phyloP scores from a whole-genome alignment of 2,113 vertebrate species.

The human region DNA sequence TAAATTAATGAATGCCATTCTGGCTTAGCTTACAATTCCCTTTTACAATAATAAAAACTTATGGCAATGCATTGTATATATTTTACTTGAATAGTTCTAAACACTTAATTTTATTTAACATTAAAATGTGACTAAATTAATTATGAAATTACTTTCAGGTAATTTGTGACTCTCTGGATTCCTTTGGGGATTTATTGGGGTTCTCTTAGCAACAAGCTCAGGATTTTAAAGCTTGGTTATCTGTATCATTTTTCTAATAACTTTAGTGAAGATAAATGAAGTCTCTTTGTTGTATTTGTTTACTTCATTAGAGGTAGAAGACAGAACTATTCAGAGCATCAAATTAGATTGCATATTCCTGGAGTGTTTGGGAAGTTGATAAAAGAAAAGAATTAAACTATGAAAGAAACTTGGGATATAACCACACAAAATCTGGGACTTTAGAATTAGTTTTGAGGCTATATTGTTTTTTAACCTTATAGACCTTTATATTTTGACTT shows the following conservation, averaged over 20 bases:
- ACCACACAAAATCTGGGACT: not conserved
- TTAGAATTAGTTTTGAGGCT: slow-evolving; percentile 10
- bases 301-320: not conserved
- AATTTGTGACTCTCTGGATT: not conserved
- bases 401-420: not conserved
- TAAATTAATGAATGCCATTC: slow-evolving; percentile 12
- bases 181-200: not conserved
- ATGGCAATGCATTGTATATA: not conserved
- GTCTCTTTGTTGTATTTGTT: not conserved
- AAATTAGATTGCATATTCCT: not conserved
- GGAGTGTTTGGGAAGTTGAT: not conserved
- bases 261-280: not conserved
- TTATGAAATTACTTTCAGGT: slow-evolving; percentile 33
- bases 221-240: not conserved
- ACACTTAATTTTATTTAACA: not conserved
- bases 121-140: slow-evolving; percentile 5
- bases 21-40: not conserved
- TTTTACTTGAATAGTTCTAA: not conserved
- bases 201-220: not conserved
- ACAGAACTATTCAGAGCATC: not conserved
- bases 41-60: not conserved
- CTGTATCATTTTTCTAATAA: not conserved
- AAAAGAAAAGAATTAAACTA: not conserved
- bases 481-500: not conserved
- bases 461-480: not conserved